Conservation (phyloP, 1,140 invertebrate genomes). For the Bombus soroeensis region DNA sequence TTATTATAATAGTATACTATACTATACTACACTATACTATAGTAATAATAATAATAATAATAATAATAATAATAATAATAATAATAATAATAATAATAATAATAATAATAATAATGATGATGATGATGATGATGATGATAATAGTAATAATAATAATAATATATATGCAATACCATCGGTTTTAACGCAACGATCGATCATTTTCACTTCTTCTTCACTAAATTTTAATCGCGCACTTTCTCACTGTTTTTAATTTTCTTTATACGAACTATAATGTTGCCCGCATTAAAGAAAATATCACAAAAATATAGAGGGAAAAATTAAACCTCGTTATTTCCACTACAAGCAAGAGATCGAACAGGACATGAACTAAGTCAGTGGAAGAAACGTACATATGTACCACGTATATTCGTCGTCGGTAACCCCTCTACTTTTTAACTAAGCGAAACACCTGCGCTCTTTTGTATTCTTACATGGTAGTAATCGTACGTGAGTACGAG, state of each 20-base stretch:
- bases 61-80: too few relatives aligned
- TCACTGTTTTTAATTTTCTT: background rate
- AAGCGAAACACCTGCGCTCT: conserved; percentile 49
- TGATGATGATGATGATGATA: too few relatives aligned
- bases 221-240: background rate
- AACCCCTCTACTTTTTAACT: conserved; percentile 60
- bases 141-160: too few relatives aligned
- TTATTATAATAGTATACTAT: too few relatives aligned
- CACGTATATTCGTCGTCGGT: conserved; percentile 46
- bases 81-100: too few relatives aligned
- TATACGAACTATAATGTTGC: background rate
- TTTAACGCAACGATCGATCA: background rate
- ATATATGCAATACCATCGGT: too few relatives aligned
- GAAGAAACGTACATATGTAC: conserved; percentile 28
- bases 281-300: background rate
- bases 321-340: background rate
- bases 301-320: background rate
- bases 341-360: conserved; percentile 43
- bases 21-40: too few relatives aligned
- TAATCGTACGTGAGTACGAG: conserved; percentile 65
- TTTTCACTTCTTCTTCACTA: background rate
- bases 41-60: too few relatives aligned
- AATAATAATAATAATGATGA: too few relatives aligned
- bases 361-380: conserved; percentile 62
- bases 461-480: conserved; percentile 58